A percentile compares a stretch with the other conserved stretches of the same genome.
phyloP scores from a whole-genome alignment of 2,113 vertebrate species.

The Campylomormyrus numenius region DNA sequence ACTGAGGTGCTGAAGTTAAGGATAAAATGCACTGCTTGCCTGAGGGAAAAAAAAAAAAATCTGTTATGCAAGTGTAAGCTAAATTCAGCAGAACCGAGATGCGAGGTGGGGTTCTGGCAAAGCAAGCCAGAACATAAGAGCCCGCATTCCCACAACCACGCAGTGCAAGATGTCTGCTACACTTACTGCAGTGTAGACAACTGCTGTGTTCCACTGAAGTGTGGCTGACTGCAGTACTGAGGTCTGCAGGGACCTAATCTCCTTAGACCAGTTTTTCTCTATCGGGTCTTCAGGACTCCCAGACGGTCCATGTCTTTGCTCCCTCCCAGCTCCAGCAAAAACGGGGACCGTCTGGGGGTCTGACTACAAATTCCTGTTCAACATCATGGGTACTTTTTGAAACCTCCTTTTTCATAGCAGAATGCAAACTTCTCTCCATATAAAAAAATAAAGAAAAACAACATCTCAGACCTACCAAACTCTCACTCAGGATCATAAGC shows the following conservation, averaged over 20 bases:
- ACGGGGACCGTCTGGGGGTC: neutral
- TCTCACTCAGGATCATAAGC: neutral
- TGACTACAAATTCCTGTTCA: neutral
- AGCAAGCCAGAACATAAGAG: conserved; percentile 20
- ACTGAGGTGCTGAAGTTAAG: neutral
- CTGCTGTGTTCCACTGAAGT: neutral
- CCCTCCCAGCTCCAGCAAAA: neutral
- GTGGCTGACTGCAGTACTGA: neutral
- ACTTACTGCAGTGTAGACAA: neutral
- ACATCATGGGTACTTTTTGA: neutral
- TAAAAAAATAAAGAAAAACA: neutral
- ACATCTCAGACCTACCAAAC: neutral
- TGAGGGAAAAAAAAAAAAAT: neutral
- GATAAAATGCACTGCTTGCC: neutral
- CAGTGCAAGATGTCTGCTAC: neutral
- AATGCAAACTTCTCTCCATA: neutral
- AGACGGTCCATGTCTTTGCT: neutral
- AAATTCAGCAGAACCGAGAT: neutral
- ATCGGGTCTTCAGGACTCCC: neutral
- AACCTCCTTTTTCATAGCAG: neutral
- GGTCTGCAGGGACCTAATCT: neutral
- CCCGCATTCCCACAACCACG: neutral
- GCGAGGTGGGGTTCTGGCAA: neutral
- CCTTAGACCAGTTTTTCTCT: neutral
- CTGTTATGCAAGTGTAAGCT: neutral